Conservation (phyloP, 1,140 invertebrate species). For the Drosophila ironensis region DNA sequence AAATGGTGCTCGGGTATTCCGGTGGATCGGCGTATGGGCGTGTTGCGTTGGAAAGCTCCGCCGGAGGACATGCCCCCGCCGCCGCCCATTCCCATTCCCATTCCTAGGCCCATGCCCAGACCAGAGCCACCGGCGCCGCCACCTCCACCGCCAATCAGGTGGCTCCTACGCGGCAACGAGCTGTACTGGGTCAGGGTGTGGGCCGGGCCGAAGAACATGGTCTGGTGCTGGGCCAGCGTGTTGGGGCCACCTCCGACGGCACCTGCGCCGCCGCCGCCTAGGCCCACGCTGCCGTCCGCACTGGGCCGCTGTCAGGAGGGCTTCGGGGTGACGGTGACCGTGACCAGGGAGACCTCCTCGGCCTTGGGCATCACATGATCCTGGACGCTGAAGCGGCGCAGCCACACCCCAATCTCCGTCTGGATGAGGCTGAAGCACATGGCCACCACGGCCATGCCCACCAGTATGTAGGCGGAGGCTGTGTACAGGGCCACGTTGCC, state of each 20-base stretch:
- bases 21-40: constrained; percentile 85
- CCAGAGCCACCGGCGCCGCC: constrained; percentile 23
- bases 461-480: constrained; percentile 91
- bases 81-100: neutral
- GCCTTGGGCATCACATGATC: constrained; percentile 74
- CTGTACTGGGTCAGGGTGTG: constrained; percentile 74
- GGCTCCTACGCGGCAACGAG: constrained; percentile 73
- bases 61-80: neutral
- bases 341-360: constrained; percentile 77
- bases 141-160: no score
- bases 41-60: constrained; percentile 85
- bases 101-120: neutral
- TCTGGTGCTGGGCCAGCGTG: constrained; percentile 73
- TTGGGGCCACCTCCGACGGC: constrained; percentile 23
- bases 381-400: constrained; percentile 84
- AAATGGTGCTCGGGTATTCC: constrained; percentile 85
- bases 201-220: constrained; percentile 79
- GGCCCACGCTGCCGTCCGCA: no score
- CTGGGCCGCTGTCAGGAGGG: constrained; percentile 82
- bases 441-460: constrained; percentile 96
- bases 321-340: constrained; percentile 77
- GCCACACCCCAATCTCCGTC: constrained; percentile 91
- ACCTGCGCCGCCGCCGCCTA: no score
- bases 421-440: constrained; percentile 98
- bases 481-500: constrained; percentile 85